Base-by-base conservation (phyloP, 2,888 invertebrate species). In the Drosophila dives region DNA sequence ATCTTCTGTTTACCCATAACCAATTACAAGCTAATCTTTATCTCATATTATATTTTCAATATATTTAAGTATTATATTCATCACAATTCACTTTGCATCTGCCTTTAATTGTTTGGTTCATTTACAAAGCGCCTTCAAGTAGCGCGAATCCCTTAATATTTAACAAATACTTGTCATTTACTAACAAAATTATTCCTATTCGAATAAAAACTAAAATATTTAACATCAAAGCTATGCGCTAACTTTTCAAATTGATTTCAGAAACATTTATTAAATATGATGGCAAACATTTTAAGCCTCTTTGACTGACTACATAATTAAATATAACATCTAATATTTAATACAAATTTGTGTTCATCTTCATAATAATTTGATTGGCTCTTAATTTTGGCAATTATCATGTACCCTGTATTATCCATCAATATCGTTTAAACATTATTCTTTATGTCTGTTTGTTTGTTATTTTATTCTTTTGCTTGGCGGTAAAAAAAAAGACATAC, bases 31-130 rank as follows among this genome's bases (percentile, higher is more conserved):
- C 40, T 56, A 56, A 33, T 34, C 33, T 34, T 33, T 32, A 33
- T 23, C 61, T 62, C 26, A 58, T 66, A 8, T 42, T 59, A 53
- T 45, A 70, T n/a, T 63, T 61, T 61, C 17, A 64, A 63, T 67
- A 64, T 60, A 29, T 42, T 67, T 63, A 67, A 68, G 65, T 77
- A 66, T 67, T 74, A 64, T 86, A 83, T 85, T 91, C 86, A 92
- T 91, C 92, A 92, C 91, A 93, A 91, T 92, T 92, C 92, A 93
- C 92, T 93, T 92, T 91, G 92, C 92, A 92, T 93, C 86, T 91
- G 86, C 90, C 75, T 42, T 77, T 42, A 48, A 49, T 77, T 70
- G 74, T 68, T 75, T 78, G 73, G 38, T 77, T 80, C 76, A 83
- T 75, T 70, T 72, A 74, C 75, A 72, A 72, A 72, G 75, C 80